Percentiles rank a stretch among this genome's conserved stretches.
Evolutionary conservation across 1,140 invertebrate genomes (phyloP).

Genomic region (Diorhabda elongata): DNA sequence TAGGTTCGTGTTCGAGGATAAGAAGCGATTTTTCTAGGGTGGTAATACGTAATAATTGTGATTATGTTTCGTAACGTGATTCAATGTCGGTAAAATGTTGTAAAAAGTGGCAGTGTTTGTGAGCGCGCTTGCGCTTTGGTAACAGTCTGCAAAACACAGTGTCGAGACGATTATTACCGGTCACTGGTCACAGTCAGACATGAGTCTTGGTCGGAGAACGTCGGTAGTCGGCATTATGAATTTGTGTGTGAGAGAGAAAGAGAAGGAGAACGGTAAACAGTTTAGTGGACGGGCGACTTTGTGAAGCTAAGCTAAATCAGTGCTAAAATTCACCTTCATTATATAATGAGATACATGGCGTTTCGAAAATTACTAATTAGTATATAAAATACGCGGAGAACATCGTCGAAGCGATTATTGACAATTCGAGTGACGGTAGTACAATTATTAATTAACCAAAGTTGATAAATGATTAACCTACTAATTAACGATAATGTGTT

Average conservation of each 20-base stretch:
- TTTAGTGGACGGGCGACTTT: conserved; percentile 17
- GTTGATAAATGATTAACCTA: not conserved
- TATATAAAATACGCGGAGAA: too few species aligned
- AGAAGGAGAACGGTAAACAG: conserved; percentile 29
- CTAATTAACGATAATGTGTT: not conserved
- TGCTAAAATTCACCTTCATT: conserved; percentile 19
- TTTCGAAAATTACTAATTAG: not conserved
- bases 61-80: not conserved
- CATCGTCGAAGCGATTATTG: too few species aligned
- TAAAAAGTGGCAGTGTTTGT: not conserved
- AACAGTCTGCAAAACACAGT: conserved; percentile 36
- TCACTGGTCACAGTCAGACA: conserved; percentile 34
- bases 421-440: too few species aligned
- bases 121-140: conserved; percentile 28
- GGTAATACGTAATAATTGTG: too few species aligned
- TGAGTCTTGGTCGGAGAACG: conserved; percentile 33
- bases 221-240: conserved; percentile 28
- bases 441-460: too few species aligned
- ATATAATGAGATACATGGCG: conserved; percentile 16
- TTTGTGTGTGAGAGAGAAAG: conserved; percentile 28
- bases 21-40: too few species aligned
- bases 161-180: conserved; percentile 24
- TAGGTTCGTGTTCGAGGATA: too few species aligned
- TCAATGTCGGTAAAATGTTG: not conserved
- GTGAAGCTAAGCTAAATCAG: conserved; percentile 17